phyloP scores from a whole-genome alignment of 2,113 vertebrate genomes.

The Oceanodroma tethys region DNA sequence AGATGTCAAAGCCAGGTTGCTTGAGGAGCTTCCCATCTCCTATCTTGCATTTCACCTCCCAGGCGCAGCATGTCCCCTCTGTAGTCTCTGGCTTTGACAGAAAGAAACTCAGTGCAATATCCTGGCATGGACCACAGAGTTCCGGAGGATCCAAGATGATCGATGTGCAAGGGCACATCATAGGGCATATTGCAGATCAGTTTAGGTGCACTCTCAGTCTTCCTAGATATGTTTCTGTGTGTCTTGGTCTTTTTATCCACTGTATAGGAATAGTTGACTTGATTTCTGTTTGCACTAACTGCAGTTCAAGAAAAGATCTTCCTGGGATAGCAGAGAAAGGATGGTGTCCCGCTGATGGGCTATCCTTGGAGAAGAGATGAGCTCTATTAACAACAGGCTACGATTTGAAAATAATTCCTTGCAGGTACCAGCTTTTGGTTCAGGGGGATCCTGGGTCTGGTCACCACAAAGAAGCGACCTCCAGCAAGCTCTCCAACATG shows the following conservation, averaged over 20 bases:
- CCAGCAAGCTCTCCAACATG: too few relatives aligned
- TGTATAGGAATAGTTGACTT: not conserved
- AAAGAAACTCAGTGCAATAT: not conserved
- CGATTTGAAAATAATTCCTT: not conserved
- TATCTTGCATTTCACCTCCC: too few relatives aligned
- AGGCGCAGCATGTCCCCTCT: not conserved
- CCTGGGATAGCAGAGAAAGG: too few relatives aligned
- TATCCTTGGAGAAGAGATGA: not conserved
- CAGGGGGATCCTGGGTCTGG: not conserved
- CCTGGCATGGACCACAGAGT: not conserved
- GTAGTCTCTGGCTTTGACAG: not conserved
- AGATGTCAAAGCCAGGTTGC: not conserved
- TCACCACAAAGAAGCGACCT: not conserved
- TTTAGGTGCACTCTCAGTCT: too few relatives aligned
- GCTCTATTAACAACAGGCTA: not conserved
- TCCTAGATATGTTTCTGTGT: not conserved
- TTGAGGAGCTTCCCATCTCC: not conserved
- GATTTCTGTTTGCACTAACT: not conserved
- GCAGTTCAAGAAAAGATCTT: not conserved
- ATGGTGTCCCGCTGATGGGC: too few relatives aligned
- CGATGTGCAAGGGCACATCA: not conserved
- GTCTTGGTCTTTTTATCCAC: not conserved
- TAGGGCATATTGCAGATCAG: not conserved
- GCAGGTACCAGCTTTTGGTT: not conserved
- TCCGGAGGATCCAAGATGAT: not conserved